Evolutionary conservation across 2,113 vertebrate species (phyloP), one percentile per base, ranked within the genome.

Genomic region (Pleuronectes platessa): DNA sequence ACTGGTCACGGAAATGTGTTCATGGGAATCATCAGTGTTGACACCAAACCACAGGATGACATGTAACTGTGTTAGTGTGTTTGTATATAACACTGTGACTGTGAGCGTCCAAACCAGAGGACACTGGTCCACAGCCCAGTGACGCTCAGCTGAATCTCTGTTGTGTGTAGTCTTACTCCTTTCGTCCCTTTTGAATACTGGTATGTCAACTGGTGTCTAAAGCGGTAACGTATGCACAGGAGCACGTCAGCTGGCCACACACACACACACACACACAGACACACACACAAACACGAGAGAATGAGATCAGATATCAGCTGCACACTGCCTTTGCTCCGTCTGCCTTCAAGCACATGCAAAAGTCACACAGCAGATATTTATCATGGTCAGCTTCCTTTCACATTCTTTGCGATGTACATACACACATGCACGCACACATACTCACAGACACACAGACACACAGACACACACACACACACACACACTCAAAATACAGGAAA

Each of bases 231-330:
- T 65, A 79, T 62, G 71, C 51, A 59, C 35, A 76, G 26, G 69
- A 31, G 55, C 20, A 49, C 66, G 63, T 35, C 83, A 85, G 74
- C 55, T 83, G 72, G 60, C 40, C 73, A 68, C 68, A 64, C 49
- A 65, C 68, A 51, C 26, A 53, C 42, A 55, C 40, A 61, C 68
- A 58, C 2, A 59, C 49, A 66, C 47, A 49, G 15, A 75, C 24
- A 64, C 21, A 78, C 42, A 58, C 3, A 27, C 26, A 27, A 2
- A 27, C 26, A 27, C 1, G 18, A 21, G 47, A 79, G 55, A 83
- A 68, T 75, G 69, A 69, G 67, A 86, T 84, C 71, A 67, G 78
- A 88, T 85, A 79, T 84, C 71, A 74, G 70, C 77, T 75, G 74
- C 51, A 42, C 62, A 65, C 54, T 45, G 15, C 73, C 64, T 47